Conservation (phyloP, 2,113 vertebrate species). For the Saccopteryx bilineata region DNA sequence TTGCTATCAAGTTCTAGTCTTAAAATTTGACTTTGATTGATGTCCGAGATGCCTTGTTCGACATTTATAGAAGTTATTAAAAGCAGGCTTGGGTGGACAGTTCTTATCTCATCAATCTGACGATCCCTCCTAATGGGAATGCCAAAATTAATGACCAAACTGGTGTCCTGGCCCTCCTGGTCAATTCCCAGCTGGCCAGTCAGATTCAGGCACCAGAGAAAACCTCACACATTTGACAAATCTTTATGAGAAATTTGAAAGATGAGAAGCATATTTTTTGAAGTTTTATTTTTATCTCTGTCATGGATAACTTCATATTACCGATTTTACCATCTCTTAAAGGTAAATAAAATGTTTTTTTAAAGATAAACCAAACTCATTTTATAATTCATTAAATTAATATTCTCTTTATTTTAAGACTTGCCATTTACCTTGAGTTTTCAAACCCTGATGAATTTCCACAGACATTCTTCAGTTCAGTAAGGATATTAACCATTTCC, state of each 20-base stretch:
- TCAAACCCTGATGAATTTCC: slow-evolving; percentile 55
- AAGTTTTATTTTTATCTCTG: background rate
- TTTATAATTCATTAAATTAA: slow-evolving; percentile 36
- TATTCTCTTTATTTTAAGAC: slow-evolving; percentile 9
- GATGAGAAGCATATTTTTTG: background rate
- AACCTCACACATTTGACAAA: background rate
- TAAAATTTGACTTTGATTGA: background rate
- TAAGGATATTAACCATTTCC: slow-evolving; percentile 37
- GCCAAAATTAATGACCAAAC: background rate
- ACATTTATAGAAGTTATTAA: background rate
- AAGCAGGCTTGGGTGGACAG: background rate
- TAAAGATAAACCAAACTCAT: background rate
- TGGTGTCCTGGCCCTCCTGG: background rate
- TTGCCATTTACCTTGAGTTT: slow-evolving; percentile 22
- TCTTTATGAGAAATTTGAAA: slow-evolving; percentile 35
- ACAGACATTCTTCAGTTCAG: slow-evolving; percentile 9
- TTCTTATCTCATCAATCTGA: background rate
- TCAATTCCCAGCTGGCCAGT: background rate
- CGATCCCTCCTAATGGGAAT: background rate
- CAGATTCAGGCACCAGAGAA: background rate
- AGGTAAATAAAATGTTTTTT: slow-evolving; percentile 36
- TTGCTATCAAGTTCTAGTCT: background rate
- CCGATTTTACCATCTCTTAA: background rate
- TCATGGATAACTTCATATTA: background rate
- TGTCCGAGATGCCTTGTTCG: background rate